Base-by-base conservation (phyloP, 2,113 vertebrate genomes). In the Glareola pratincola region DNA sequence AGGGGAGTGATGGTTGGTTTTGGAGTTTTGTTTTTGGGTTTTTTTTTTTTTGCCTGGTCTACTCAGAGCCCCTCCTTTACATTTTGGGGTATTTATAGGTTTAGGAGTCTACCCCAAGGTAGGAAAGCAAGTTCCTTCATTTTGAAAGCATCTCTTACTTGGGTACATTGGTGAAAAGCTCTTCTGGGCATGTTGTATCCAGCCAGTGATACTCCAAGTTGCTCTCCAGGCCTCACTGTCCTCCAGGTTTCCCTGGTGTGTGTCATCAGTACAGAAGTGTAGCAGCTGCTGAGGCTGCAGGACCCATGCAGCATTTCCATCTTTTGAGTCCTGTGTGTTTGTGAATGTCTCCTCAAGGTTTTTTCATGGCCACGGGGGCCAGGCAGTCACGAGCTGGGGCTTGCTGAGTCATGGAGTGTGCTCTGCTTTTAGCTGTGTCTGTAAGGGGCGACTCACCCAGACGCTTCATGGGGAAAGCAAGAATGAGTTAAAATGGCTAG, bases 401-500 rank as follows among this genome's bases (percentile, higher is more conserved):
- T 26, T 69, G 51, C 87, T 13, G 4, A 89, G 77, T 74, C 77
- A 66, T 14, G 7, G 81, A 86, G 51, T 11, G 6, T 8, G 48
- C 39, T 94, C 85, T 93, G 81, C 62, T 96, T 96, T 94, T 96
- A 95, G 92, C 92, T 94, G 53, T 48, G 60, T 29, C 90, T 95
- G 20, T 92, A 60, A 57, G 1, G 18, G 79, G 67, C 4, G 0
- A 62, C 75, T 96, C 68, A 56, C 59, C 60, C 95, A 75, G 86
- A 89, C 37, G 13, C 43, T 92, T 82, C 45, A 15, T 32, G 84
- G 73, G 66, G 88, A 95, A 75, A 92, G 66, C 75, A 94, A 85
- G 94, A 96, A 78, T 96, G 88, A 88, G 92, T 97, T 91, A 95
- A 90, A 97, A 96, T 96, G 95, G 83, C 94, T 94, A 81, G 97